Evolutionary conservation across 2,113 vertebrate genomes (phyloP).

Genomic region (Cichladusa arquata): DNA sequence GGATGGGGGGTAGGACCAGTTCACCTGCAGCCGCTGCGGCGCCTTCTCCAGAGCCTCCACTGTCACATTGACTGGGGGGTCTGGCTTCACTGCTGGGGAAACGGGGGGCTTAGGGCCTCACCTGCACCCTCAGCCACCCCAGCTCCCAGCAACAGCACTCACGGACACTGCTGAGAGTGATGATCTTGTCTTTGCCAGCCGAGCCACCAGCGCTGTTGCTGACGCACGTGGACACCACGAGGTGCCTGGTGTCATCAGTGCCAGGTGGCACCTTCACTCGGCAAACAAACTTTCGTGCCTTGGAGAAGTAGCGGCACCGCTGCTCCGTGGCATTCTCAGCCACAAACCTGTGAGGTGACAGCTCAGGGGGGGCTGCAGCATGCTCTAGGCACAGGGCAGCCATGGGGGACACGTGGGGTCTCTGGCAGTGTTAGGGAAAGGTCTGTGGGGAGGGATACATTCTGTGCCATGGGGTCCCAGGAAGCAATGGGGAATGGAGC

Average conservation of each 20-base stretch:
- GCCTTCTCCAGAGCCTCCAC: conserved; percentile 22
- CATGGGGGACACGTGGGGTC: background rate
- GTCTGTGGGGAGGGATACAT: background rate
- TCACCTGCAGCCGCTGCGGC: conserved; percentile 33
- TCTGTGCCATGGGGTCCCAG: background rate
- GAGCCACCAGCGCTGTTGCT: background rate
- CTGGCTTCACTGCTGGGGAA: conserved; percentile 63
- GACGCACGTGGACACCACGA: conserved; percentile 46
- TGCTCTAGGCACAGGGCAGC: background rate
- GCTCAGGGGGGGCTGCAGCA: background rate
- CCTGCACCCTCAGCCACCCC: background rate
- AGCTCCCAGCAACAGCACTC: background rate
- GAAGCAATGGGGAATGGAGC: background rate
- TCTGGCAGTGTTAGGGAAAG: background rate
- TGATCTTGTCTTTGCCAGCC: background rate
- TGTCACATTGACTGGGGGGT: conserved; percentile 58
- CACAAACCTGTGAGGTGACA: background rate
- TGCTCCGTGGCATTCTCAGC: background rate
- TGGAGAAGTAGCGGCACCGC: conserved; percentile 54
- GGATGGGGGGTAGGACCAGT: conserved; percentile 65
- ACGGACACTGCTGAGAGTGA: conserved; percentile 27
- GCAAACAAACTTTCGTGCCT: conserved; percentile 53
- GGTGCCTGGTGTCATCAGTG: background rate
- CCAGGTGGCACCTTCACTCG: background rate
- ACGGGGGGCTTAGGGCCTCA: fast-evolving